phyloP scores from a whole-genome alignment of 2,888 invertebrate genomes.

The Chloroclystis v-ata region DNA sequence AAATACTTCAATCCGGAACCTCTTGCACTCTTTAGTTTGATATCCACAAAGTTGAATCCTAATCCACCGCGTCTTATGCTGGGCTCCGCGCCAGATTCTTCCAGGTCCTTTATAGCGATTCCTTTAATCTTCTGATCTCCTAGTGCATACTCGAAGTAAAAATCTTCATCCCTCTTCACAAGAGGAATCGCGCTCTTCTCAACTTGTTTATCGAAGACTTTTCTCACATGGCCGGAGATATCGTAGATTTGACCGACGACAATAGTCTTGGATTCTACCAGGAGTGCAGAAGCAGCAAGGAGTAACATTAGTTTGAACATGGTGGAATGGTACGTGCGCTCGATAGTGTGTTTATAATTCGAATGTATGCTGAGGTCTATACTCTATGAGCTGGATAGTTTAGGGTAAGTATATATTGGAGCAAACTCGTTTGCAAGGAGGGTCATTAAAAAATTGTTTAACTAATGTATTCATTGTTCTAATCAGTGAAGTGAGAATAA shows the following conservation, averaged over 20 bases:
- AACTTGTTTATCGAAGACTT: slow-evolving; percentile 47
- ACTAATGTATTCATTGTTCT: too few species aligned
- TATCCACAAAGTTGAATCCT: slow-evolving; percentile 56
- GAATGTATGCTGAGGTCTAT: slow-evolving; percentile 9
- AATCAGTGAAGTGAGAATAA: too few species aligned
- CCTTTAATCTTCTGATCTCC: slow-evolving; percentile 63
- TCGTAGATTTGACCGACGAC: slow-evolving; percentile 56
- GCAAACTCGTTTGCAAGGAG: too few species aligned
- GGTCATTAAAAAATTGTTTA: too few species aligned
- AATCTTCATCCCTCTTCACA: slow-evolving; percentile 50
- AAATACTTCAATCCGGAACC: slow-evolving; percentile 57
- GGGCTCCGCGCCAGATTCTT: slow-evolving; percentile 57
- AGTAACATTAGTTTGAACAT: slow-evolving; percentile 44
- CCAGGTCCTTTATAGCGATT: slow-evolving; percentile 62
- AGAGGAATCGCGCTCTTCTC: slow-evolving; percentile 46
- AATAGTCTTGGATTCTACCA: slow-evolving; percentile 45
- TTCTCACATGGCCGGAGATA: slow-evolving; percentile 44
- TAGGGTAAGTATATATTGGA: too few species aligned
- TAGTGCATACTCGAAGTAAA: slow-evolving; percentile 48
- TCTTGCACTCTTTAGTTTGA: slow-evolving; percentile 66
- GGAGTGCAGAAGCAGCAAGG: slow-evolving; percentile 32
- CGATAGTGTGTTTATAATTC: slow-evolving; percentile 7
- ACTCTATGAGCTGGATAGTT: too few species aligned
- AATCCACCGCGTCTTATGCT: slow-evolving; percentile 64
- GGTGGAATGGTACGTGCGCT: slow-evolving; percentile 17